Evolutionary conservation across 2,113 vertebrate species (phyloP).

Genomic region (Syngnathus typhle): DNA sequence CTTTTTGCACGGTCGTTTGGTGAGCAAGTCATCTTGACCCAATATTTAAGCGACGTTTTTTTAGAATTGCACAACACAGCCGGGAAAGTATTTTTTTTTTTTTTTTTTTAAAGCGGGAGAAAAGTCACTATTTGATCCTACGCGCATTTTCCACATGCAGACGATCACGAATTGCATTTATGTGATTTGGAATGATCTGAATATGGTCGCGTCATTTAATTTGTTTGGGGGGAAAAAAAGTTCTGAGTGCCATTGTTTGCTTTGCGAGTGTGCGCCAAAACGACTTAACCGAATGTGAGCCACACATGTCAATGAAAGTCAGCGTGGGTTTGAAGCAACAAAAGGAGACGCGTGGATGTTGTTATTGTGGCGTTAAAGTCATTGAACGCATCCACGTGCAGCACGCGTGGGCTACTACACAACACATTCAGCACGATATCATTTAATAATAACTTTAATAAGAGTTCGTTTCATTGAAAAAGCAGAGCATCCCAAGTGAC

Average conservation of each 20-base stretch:
- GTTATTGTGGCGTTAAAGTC: background rate
- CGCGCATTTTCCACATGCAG: constrained; percentile 44
- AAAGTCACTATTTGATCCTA: constrained; percentile 27
- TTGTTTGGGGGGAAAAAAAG: constrained; percentile 17
- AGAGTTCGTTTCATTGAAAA: background rate
- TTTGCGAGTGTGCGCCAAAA: constrained; percentile 34
- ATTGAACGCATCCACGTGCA: background rate
- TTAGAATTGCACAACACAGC: constrained; percentile 5
- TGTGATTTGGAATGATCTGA: background rate
- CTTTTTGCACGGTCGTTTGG: constrained; percentile 2
- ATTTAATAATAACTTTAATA: no score
- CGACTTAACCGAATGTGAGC: constrained; percentile 46
- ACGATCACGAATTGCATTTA: constrained; percentile 1
- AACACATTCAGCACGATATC: background rate
- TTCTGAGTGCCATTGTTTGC: constrained; percentile 14
- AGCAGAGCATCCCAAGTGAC: background rate
- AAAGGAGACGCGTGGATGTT: background rate
- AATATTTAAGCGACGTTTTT: background rate
- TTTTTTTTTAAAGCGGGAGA: constrained; percentile 1
- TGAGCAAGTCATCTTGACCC: background rate
- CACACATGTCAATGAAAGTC: constrained; percentile 50
- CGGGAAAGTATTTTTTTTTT: constrained; percentile 16
- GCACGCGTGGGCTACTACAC: background rate
- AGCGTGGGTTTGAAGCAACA: constrained; percentile 6
- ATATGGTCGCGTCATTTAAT: background rate